phyloP scores from a whole-genome alignment of 2,797 vertebrate species.

The Danio choprae region DNA sequence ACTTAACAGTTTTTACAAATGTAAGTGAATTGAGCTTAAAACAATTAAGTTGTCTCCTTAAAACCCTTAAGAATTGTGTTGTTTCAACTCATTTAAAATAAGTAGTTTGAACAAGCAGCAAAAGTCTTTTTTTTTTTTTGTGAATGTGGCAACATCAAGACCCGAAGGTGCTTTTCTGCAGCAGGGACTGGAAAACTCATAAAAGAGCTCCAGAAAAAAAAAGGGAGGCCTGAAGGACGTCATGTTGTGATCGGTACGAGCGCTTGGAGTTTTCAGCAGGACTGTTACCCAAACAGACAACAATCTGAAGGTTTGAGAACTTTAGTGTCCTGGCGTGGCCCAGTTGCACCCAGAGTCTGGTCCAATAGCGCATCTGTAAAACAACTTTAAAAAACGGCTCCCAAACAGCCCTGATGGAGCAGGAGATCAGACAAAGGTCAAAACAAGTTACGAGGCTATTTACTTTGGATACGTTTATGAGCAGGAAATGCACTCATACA shows the following conservation, averaged over 20 bases:
- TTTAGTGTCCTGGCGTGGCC: neutral
- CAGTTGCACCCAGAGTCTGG: neutral
- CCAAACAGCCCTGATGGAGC: neutral
- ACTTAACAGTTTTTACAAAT: too few relatives aligned
- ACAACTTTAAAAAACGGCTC: neutral
- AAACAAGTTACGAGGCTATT: neutral
- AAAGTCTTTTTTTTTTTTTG: too few relatives aligned
- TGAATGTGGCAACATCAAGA: too few relatives aligned
- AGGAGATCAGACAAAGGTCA: neutral
- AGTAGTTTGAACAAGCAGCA: too few relatives aligned
- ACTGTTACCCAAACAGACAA: constrained; percentile 10
- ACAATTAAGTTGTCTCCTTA: too few relatives aligned
- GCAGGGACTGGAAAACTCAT: constrained; percentile 7
- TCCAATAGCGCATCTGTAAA: constrained; percentile 35
- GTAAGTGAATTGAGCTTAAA: too few relatives aligned
- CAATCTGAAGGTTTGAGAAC: constrained; percentile 4
- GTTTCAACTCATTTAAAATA: too few relatives aligned
- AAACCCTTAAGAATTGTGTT: too few relatives aligned
- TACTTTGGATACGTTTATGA: neutral
- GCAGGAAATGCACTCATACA: neutral
- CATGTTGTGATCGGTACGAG: constrained; percentile 3
- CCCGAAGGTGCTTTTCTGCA: constrained; percentile 2
- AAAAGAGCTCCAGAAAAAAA: constrained; percentile 1
- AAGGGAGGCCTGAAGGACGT: neutral
- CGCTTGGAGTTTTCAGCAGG: neutral